These are phyloP conservation scores for Probosciger aterrimus DNA, from an alignment of 2,113 vertebrate species.

Conservation along the genomic window DNA sequence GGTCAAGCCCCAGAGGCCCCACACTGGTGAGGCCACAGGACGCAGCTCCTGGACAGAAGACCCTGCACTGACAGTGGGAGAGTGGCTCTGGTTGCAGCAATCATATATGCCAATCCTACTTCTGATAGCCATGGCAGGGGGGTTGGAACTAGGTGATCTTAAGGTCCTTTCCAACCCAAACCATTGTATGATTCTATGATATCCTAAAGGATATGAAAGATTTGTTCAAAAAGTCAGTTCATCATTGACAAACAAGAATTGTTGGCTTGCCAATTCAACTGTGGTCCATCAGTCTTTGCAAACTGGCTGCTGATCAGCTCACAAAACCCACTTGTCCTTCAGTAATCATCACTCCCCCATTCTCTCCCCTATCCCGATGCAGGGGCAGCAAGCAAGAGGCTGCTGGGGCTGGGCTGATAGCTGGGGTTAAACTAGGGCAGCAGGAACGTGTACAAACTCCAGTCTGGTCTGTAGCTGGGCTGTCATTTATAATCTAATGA, in stretches of 20 bases:
- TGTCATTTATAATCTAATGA: not conserved
- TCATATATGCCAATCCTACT: not conserved
- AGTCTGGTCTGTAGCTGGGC: not conserved
- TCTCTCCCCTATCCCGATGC: not conserved
- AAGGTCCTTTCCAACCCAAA: not conserved
- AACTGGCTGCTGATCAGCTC: not conserved
- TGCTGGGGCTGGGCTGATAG: not conserved
- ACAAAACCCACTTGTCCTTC: not conserved
- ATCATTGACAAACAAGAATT: not conserved
- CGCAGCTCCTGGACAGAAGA: not conserved
- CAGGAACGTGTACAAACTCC: not conserved
- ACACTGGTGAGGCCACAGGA: not conserved
- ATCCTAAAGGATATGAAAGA: not conserved
- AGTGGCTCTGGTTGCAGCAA: not conserved
- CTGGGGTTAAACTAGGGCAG: not conserved
- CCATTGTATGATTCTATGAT: not conserved
- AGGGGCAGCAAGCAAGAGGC: not conserved
- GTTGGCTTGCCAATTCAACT: not conserved
- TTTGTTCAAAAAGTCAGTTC: not conserved
- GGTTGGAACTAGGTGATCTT: not conserved
- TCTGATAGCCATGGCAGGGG: not conserved
- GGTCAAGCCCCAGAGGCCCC: not conserved
- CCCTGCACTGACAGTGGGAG: not conserved
- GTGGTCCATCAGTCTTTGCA: not conserved
- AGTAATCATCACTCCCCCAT: not conserved